Evolutionary conservation across 2,113 vertebrate species (phyloP), one percentile per base, ranked within the genome.

Genomic region (Puffinus mauretanicus): DNA sequence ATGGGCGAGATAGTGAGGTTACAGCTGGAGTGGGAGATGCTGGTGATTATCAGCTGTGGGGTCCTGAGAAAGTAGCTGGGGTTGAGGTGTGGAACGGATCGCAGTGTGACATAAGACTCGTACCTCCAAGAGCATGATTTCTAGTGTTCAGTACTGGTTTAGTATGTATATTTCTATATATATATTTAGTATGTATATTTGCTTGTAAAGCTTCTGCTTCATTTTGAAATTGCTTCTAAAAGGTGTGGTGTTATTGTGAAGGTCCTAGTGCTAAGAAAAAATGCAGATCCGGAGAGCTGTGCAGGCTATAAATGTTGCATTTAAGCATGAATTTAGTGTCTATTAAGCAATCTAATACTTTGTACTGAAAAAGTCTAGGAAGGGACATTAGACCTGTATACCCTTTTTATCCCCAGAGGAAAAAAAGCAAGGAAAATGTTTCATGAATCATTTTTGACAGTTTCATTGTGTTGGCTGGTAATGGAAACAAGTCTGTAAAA

Each of bases 91-190:
- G 14, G 65, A 82, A 32, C 1, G 1, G 54, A 36, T 36, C 1
- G 0, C 11, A 42, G 36, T 26, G 19, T 34, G 52, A 21, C 15
- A 0, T 67, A 55, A 71, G 52, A 44, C 29, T 38, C 0, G 1
- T 47, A 30, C 22, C 15, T 66, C 36, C 29, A 84, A 66, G 58
- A 84, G 34, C 47, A 9, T 40, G 51, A 54, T 32, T 15, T 54
- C 83, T 51, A 52, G 9, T 51, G 64, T 66, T 81, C 40, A 40
- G 7, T 47, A 34, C 24, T 62, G 16, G 29, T 52, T 78, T 69
- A 54, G 10, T 66, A 19, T 57, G 11, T 77, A 0, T 29, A 71
- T 77, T 85, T 91, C 40, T 40, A 11, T 40, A 40, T 40, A 40
- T 40, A 40, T 40, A 40, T 57, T 78, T 69, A 54, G 11, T 66